A percentile compares a stretch with the other conserved stretches of the same genome.
These are phyloP conservation scores for Seriola dumerili DNA, from an alignment of 2,113 vertebrate genomes.

Conservation along the genomic window DNA sequence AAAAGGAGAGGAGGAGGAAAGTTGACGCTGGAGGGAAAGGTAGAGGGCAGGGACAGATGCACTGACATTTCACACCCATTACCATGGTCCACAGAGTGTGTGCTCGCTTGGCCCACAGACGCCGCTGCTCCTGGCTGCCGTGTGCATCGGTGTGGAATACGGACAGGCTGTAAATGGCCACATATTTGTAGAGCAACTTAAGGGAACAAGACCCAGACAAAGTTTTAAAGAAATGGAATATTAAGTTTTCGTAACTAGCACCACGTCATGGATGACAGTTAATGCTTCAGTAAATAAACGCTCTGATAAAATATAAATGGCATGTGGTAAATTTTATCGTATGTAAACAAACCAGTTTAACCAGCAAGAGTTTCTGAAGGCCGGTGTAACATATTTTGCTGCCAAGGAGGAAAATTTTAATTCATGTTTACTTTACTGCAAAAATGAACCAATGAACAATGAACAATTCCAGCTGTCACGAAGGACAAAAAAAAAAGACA, in stretches of 20 bases:
- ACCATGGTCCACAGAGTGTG: slow-evolving; percentile 62
- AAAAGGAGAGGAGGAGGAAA: slow-evolving; percentile 25
- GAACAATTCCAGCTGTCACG: background rate
- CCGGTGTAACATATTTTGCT: background rate
- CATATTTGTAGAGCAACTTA: slow-evolving; percentile 26
- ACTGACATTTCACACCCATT: slow-evolving; percentile 73
- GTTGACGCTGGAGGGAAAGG: slow-evolving; percentile 28
- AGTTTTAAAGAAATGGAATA: slow-evolving; percentile 23
- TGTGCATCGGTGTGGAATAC: slow-evolving; percentile 53
- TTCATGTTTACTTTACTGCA: background rate
- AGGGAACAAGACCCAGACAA: slow-evolving; percentile 8
- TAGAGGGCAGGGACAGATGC: slow-evolving; percentile 53
- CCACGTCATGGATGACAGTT: background rate
- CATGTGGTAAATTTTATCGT: background rate
- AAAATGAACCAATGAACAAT: background rate
- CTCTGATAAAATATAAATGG: background rate
- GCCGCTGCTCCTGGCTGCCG: slow-evolving; percentile 10
- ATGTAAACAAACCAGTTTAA: background rate
- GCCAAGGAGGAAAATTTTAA: background rate
- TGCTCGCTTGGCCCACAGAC: slow-evolving; percentile 33
- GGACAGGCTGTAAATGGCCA: slow-evolving; percentile 36
- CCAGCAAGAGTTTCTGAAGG: background rate
- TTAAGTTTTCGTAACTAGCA: background rate
- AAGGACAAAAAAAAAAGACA: background rate
- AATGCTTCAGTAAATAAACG: slow-evolving; percentile 6